Base-by-base conservation (phyloP, 2,113 vertebrate genomes). In the Smithornis capensis region DNA sequence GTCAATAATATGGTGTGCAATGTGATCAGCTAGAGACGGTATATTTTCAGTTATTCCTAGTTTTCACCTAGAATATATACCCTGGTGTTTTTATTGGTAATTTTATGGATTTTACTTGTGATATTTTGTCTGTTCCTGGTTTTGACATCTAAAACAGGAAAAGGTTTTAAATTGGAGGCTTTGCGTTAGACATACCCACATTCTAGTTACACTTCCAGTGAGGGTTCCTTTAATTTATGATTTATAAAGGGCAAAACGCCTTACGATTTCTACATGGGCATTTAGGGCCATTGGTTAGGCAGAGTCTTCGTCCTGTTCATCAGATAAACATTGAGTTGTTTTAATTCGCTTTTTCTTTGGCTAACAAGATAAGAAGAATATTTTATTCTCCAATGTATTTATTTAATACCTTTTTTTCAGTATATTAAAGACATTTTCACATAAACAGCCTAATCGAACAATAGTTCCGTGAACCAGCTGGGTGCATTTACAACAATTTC, bases 81-180 rank as follows among this genome's bases (percentile, higher is more conserved):
- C 35, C 83, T 4, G 0, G 17, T 75, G 27, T 44, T 92, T 87
- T 86, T 88, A 47, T 42, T 86, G 67, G 38, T 89, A 67, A 63
- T 74, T 63, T 76, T 70, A 11, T 74, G 31, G 45, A 77, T 91
- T 91, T 92, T 83, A 45, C 67, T 73, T 79, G 37, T 33, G 47
- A 14, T 69, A 76, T 95, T 92, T 92, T 79, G 25, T 75, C 77
- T 35, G 7, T 79, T 94, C 45, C 45, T 64, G 63, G 4, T 81
- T 95, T 86, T 92, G 64, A 88, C 63, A 64, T 83, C 59, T 60
- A 12, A 64, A 95, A 67, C 22, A 80, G 38, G 59, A 83, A 77
- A 94, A 92, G 33, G 35, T 90, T 96, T 96, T 86, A 83, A 81
- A 90, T 78, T 86, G 24, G 47, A 90, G 87, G 31, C 19, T 92